Evolutionary conservation across 2,113 vertebrate species (phyloP).

Genomic region (Promerops cafer): DNA sequence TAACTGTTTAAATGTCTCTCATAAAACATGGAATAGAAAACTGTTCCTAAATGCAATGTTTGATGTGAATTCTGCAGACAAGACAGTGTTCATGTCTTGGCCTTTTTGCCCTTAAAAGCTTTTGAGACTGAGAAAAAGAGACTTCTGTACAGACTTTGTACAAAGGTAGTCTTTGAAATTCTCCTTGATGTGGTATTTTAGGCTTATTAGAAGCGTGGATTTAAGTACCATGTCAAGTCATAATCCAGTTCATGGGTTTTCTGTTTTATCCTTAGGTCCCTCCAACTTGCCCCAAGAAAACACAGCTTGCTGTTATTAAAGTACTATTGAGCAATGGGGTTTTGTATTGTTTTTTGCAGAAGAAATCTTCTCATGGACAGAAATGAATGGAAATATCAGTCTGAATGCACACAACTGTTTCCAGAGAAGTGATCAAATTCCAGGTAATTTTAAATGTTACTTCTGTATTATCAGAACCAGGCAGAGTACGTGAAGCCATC

Average conservation of each 20-base stretch:
- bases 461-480: neutral
- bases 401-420: neutral
- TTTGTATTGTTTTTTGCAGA: neutral
- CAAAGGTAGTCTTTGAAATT: conserved; percentile 37
- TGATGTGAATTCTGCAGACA: conserved; percentile 34
- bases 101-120: conserved; percentile 43
- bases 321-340: neutral
- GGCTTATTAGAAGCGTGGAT: conserved; percentile 40
- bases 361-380: neutral
- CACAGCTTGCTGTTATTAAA: neutral
- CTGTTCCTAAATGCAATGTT: neutral
- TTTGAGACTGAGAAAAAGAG: conserved; percentile 18
- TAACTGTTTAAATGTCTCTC: neutral
- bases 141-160: conserved; percentile 24
- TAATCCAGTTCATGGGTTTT: neutral
- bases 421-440: neutral
- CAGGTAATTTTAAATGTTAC: neutral
- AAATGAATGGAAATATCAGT: neutral
- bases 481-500: neutral
- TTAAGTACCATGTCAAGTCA: neutral
- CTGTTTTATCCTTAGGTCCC: neutral
- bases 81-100: neutral
- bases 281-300: neutral
- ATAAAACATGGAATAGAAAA: neutral
- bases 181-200: conserved; percentile 43